Base-by-base conservation (phyloP, 2,888 invertebrate species). In the Aphodius granarius region DNA sequence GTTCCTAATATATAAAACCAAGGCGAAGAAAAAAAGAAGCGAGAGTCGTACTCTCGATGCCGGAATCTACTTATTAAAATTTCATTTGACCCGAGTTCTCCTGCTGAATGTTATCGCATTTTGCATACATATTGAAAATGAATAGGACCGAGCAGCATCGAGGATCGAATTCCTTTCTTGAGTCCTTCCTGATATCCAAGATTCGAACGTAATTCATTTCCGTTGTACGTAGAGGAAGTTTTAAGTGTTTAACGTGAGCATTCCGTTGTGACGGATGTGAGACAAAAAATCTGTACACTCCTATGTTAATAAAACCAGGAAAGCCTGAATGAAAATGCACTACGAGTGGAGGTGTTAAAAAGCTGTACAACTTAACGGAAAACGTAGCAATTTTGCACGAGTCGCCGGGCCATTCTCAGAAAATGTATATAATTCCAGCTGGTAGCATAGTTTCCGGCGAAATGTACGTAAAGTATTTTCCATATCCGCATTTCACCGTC, bases 111-210 rank as follows among this genome's bases (percentile, higher is more conserved):
- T 68, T 68, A 68, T 68, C 68, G 68, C 68, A 68, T 20, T 68
- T 68, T 68, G 68, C 68, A 68, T 68, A 68, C 68, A 68, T 68
- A 68, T 68, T 68, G 68, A 22, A 68, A 68, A 68, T 68, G 68
- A 68, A 68, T 68, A 68, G 68, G 43, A 43, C 43, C 43, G 43
- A 43, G 43, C 43, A 43, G n/a, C n/a, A n/a, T n/a, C n/a, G 9
- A 43, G 43, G 43, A 43, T 43, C 43, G 43, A 43, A 43, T 43
- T 43, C 43, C 43, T 43, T 43, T 43, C 43, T 43, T 43, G 43
- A 43, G 43, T 43, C 43, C 43, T 43, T 43, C 43, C 43, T 6
- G 43, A 13, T 43, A 43, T 43, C 1, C 43, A 6, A 13, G 43
- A 43, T 43, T 43, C 43, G 43, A 43, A 43, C 43, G 13, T 43